Percentiles rank a stretch among this genome's conserved stretches.
phyloP scores from a whole-genome alignment of 2,113 vertebrate species.

The Leiothrix lutea region DNA sequence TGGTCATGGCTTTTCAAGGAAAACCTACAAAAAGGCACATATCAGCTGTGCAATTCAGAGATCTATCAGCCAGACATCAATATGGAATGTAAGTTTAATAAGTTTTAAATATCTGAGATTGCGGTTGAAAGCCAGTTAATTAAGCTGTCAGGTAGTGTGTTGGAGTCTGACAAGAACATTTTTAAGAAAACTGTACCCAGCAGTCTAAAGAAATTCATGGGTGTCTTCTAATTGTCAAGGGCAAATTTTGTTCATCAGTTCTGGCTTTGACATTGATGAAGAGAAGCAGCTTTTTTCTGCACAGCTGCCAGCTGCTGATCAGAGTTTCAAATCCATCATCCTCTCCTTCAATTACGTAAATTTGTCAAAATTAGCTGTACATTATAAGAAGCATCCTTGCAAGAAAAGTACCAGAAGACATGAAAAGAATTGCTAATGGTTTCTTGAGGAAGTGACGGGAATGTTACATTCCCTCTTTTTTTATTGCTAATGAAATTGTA shows the following conservation, averaged over 20 bases:
- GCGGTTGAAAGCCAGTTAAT: slow-evolving; percentile 86
- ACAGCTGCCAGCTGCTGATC: slow-evolving; percentile 87
- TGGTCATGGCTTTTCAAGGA: slow-evolving; percentile 60
- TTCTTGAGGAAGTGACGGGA: slow-evolving; percentile 70
- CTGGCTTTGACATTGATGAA: slow-evolving; percentile 85
- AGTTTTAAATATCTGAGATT: slow-evolving; percentile 86
- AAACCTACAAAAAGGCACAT: slow-evolving; percentile 60
- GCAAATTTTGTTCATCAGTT: slow-evolving; percentile 85
- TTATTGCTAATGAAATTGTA: slow-evolving; percentile 23
- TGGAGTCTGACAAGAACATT: slow-evolving; percentile 86
- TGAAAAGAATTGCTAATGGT: slow-evolving; percentile 82
- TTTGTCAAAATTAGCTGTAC: slow-evolving; percentile 89
- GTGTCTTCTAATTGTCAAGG: slow-evolving; percentile 89
- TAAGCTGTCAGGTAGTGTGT: slow-evolving; percentile 86
- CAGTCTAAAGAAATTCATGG: slow-evolving; percentile 85
- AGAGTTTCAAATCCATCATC: slow-evolving; percentile 86
- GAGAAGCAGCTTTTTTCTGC: slow-evolving; percentile 84
- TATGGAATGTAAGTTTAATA: slow-evolving; percentile 84
- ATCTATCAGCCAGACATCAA: slow-evolving; percentile 78
- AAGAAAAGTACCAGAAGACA: slow-evolving; percentile 81
- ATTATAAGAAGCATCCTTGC: slow-evolving; percentile 87
- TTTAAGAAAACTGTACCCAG: slow-evolving; percentile 83
- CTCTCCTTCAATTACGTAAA: slow-evolving; percentile 87
- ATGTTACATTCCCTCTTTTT: slow-evolving; percentile 43
- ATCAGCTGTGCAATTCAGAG: slow-evolving; percentile 70